Evolutionary conservation across 1,140 invertebrate species (phyloP).

Genomic region (Ericerus pela): DNA sequence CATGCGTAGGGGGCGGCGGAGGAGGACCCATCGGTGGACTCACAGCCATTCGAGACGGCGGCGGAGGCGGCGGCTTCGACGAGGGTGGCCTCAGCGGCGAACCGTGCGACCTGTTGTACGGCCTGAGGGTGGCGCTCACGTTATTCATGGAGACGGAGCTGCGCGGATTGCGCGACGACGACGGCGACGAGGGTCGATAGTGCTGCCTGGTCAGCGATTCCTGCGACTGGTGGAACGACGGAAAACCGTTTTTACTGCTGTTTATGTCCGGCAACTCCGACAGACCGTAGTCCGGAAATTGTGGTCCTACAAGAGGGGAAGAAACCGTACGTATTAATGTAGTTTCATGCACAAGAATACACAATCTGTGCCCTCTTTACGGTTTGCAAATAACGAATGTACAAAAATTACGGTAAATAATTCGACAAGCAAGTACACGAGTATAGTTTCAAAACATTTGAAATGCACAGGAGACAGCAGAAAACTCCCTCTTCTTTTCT

Average conservation of each 20-base stretch:
- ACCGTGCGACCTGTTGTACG: constrained; percentile 30
- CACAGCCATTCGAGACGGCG: constrained; percentile 25
- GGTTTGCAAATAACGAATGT: no score
- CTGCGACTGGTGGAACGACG: constrained; percentile 37
- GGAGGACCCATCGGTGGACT: constrained; percentile 27
- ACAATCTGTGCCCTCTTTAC: no score
- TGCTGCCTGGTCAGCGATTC: constrained; percentile 32
- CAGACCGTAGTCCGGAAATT: constrained; percentile 14
- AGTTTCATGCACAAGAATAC: no score
- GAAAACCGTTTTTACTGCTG: constrained; percentile 27
- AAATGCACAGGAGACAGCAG: no score
- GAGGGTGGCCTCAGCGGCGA: constrained; percentile 31
- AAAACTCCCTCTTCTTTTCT: no score
- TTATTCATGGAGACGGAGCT: no score
- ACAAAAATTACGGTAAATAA: no score
- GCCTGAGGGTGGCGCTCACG: constrained; percentile 23
- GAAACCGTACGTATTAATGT: no score
- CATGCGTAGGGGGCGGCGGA: constrained; percentile 29
- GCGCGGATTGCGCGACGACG: not conserved
- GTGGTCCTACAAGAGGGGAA: constrained; percentile 16
- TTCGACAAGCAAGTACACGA: no score
- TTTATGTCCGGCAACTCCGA: constrained; percentile 13
- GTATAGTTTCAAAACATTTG: no score
- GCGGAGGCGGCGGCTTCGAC: constrained; percentile 33
- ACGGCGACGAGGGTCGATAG: not conserved